A percentile compares a stretch with the other conserved stretches of the same genome.
phyloP scores from a whole-genome alignment of 2,888 invertebrate genomes.

The Eupithecia centaureata region DNA sequence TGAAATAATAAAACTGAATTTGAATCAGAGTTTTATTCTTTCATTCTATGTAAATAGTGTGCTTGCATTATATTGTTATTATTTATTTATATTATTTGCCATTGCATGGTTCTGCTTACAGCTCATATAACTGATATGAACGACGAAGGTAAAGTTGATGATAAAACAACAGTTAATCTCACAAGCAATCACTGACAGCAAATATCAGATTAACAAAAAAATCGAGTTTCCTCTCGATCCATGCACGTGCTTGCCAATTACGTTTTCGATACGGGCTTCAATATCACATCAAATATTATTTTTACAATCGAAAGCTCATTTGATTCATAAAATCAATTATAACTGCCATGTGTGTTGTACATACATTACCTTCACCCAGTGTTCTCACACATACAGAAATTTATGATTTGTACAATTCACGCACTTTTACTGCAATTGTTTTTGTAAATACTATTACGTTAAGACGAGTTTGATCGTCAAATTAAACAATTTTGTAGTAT shows the following conservation, averaged over 20 bases:
- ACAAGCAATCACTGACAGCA: conserved; percentile 41
- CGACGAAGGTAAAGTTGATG: conserved; percentile 31
- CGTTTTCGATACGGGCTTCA: conserved; percentile 57
- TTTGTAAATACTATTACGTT: conserved; percentile 29
- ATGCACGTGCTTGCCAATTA: conserved; percentile 67
- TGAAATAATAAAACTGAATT: conserved; percentile 52
- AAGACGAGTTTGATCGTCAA: conserved; percentile 33
- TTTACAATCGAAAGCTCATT: conserved; percentile 49
- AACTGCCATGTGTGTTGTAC: conserved; percentile 43
- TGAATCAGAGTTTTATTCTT: conserved; percentile 50
- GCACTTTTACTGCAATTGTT: conserved; percentile 51
- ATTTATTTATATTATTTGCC: conserved; percentile 50
- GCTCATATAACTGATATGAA: conserved; percentile 35
- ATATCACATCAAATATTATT: conserved; percentile 56
- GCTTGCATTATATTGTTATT: conserved; percentile 62
- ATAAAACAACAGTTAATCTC: conserved; percentile 41
- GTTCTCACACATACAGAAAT: conserved; percentile 48
- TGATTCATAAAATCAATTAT: conserved; percentile 48
- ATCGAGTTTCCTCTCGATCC: conserved; percentile 50
- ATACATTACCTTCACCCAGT: conserved; percentile 42
- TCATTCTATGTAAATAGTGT: conserved; percentile 61
- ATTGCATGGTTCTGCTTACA: conserved; percentile 63
- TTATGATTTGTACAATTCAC: conserved; percentile 48
- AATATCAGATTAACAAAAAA: conserved; percentile 46
- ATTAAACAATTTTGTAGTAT: conserved; percentile 30